phyloP scores from a whole-genome alignment of 2,113 vertebrate species.

The Dicentrarchus labrax region DNA sequence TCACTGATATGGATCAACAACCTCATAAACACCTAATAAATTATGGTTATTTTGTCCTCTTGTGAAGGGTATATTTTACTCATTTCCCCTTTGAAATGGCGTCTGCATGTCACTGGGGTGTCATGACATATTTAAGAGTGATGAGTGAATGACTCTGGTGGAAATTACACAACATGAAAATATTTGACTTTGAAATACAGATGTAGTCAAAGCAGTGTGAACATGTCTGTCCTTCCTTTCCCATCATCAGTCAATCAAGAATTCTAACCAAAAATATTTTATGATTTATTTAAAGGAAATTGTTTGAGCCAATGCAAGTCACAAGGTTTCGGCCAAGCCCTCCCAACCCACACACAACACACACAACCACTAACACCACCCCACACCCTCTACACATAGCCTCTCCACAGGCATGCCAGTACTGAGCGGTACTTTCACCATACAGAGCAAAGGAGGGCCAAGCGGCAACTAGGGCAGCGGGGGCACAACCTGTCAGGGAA shows the following conservation, averaged over 20 bases:
- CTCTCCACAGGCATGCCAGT: conserved; percentile 70
- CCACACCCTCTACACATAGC: conserved; percentile 49
- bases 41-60: conserved; percentile 6
- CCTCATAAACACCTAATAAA: neutral
- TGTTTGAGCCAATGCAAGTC: conserved; percentile 48
- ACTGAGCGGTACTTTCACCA: conserved; percentile 66
- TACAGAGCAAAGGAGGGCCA: conserved; percentile 72
- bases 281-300: conserved; percentile 38
- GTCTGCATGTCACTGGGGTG: neutral
- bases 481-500: conserved; percentile 84
- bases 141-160: conserved; percentile 6
- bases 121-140: conserved; percentile 9
- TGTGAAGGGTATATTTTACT: neutral
- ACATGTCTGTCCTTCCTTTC: neutral
- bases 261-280: conserved; percentile 1
- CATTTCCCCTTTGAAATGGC: conserved; percentile 14
- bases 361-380: conserved; percentile 44
- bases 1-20: conserved; percentile 18
- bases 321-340: conserved; percentile 63
- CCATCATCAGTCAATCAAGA: conserved; percentile 43
- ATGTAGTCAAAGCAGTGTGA: neutral
- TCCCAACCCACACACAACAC: conserved; percentile 47
- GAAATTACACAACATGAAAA: neutral
- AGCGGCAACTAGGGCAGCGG: conserved; percentile 77
- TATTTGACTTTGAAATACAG: conserved; percentile 5